Base-by-base conservation (phyloP, 1,140 invertebrate species). In the Drosophila sechellia region DNA sequence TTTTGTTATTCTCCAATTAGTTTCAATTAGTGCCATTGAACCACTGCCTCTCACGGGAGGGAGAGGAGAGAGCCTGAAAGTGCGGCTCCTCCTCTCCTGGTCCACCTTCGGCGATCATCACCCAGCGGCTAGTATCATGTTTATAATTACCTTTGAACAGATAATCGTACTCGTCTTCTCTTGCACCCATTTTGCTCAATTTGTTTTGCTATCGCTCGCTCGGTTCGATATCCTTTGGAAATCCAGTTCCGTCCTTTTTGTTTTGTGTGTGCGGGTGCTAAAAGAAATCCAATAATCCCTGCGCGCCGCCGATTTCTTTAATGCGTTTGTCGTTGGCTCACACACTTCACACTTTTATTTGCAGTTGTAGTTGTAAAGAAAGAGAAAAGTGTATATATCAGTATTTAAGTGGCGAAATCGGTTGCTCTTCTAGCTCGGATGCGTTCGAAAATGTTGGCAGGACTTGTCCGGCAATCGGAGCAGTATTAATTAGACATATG, bases 151-250 rank as follows among this genome's bases (percentile, higher is more conserved):
- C 98, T 98, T 99, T 99, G 94, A 99, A 99, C 93, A 99, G 96
- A 96, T 99, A 99, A 95, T 99, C 99, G 94, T 99, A 99, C 95
- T 99, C 98, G 94, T 99, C 98, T 94, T 99, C 98, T 94, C 98
- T 97, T 94, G 96, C 97, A 93, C 96, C 97, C 97, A 98, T 98
- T 94, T 95, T 95, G 34, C 39, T 40, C 25, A 34, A 31, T 72
- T 72, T 72, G 68, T 70, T 70, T 70, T 70, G 37, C 65, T 70
- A 46, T 40, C 78, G 70, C 63, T 81, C 58, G 69, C 63, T 74
- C 46, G 48, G 59, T 40, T 57, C n/a, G 37, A 34, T 43, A 40
- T 63, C 64, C 64, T 66, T 49, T 31, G 49, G 15, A 17, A 52
- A 39, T 64, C 59, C 35, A 49, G 22, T 37, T 70, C 59, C 64